Conservation (phyloP, 1,140 invertebrate genomes). For the Potamilus streckersoni region DNA sequence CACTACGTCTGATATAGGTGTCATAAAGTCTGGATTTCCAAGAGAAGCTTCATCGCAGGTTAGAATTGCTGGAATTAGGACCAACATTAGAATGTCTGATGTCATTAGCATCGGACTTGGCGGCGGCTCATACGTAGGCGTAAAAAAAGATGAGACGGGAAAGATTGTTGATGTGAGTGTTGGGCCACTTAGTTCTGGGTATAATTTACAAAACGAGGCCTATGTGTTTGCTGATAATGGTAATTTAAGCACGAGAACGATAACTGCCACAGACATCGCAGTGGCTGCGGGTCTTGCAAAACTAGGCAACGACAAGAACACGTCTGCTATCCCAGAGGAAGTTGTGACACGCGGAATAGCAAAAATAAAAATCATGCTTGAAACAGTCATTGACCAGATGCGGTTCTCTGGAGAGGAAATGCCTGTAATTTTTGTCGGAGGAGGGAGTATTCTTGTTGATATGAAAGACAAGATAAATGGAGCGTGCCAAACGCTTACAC, state of each 20-base stretch:
- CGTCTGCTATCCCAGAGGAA: slow-evolving; percentile 28
- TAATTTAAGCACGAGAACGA: slow-evolving; percentile 2
- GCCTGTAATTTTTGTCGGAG: slow-evolving; percentile 59
- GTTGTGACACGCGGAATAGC: slow-evolving; percentile 31
- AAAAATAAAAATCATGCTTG: slow-evolving; percentile 50
- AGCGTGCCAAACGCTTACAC: slow-evolving; percentile 36
- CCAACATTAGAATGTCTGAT: slow-evolving; percentile 63
- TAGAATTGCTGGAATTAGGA: slow-evolving; percentile 52
- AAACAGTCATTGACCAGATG: slow-evolving; percentile 50
- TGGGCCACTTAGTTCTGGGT: slow-evolving; percentile 59
- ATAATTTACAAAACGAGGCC: slow-evolving; percentile 46
- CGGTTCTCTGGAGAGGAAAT: slow-evolving; percentile 42
- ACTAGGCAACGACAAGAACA: slow-evolving; percentile 41
- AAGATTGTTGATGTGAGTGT: slow-evolving; percentile 27
- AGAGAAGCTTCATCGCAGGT: slow-evolving; percentile 54
- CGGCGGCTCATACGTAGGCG: slow-evolving; percentile 58
- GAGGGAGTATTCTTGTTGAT: slow-evolving; percentile 52
- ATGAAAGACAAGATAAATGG: slow-evolving; percentile 29
- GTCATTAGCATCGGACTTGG: slow-evolving; percentile 61
- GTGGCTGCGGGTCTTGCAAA: slow-evolving; percentile 47
- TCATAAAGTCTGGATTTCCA: slow-evolving; percentile 57
- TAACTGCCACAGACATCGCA: slow-evolving; percentile 61
- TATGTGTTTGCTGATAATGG: slow-evolving; percentile 34
- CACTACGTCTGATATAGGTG: slow-evolving; percentile 59
- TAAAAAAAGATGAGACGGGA: not conserved